phyloP scores from a whole-genome alignment of 2,797 vertebrate species.

The Natrix natrix region DNA sequence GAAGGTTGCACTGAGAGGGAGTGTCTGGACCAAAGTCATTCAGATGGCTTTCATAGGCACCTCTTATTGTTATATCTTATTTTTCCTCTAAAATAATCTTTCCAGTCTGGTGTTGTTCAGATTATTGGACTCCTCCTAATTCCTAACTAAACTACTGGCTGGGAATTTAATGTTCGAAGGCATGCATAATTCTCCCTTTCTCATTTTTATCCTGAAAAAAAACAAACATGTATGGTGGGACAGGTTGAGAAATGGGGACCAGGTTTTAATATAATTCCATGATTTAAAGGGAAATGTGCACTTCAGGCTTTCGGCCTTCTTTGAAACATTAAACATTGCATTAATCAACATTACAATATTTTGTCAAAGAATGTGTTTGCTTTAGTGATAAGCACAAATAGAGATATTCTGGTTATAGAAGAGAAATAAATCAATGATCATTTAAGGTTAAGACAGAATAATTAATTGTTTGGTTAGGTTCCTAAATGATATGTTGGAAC shows the following conservation, averaged over 20 bases:
- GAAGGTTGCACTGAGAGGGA: background rate
- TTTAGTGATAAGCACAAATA: background rate
- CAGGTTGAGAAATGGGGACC: background rate
- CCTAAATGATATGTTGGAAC: background rate
- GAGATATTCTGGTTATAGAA: background rate
- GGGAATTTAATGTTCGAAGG: background rate
- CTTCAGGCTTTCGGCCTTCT: background rate
- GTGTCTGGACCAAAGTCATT: background rate
- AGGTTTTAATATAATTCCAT: background rate
- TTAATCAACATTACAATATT: background rate
- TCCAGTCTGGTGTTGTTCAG: background rate
- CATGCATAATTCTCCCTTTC: background rate
- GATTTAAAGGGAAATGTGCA: background rate
- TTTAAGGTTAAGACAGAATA: background rate
- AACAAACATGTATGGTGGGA: background rate
- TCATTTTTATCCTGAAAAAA: background rate
- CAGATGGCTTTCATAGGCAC: background rate
- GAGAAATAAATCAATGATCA: background rate
- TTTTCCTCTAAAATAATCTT: background rate
- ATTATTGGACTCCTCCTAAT: background rate
- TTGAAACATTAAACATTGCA: background rate
- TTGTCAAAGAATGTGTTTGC: background rate
- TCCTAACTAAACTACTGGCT: background rate
- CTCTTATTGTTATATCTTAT: background rate
- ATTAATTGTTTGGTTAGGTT: background rate